Conservation (phyloP, 2,797 vertebrate genomes). For the Melopsittacus undulatus region DNA sequence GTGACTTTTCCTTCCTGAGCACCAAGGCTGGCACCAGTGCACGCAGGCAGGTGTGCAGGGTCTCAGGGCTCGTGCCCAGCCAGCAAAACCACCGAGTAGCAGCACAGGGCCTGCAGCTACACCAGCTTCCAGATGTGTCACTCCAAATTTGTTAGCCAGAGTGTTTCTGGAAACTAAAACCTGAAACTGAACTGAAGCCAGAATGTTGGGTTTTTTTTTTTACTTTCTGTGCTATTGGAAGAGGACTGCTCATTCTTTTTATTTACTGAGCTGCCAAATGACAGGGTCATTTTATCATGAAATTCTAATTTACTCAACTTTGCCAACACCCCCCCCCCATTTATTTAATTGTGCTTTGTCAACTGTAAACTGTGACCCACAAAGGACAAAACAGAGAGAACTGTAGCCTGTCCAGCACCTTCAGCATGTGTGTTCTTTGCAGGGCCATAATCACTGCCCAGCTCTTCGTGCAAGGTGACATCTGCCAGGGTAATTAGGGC, state of each 20-base stretch:
- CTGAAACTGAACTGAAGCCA: background rate
- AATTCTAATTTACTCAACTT: background rate
- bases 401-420: background rate
- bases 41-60: background rate
- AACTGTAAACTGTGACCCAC: background rate
- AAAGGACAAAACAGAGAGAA: background rate
- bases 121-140: background rate
- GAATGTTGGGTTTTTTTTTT: background rate
- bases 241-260: background rate
- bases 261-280: background rate
- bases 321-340: accelerated
- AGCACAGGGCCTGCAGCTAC: background rate
- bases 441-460: background rate
- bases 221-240: background rate
- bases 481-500: background rate
- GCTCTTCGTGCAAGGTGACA: background rate
- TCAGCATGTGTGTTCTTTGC: background rate
- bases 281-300: background rate
- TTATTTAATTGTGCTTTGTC: background rate
- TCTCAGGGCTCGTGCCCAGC: background rate
- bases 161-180: background rate
- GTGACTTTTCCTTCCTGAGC: background rate
- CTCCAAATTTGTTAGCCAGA: background rate
- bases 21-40: background rate
- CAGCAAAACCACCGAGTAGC: background rate